Conservation (phyloP, 2,888 invertebrate genomes). For the Metellina segmentata region DNA sequence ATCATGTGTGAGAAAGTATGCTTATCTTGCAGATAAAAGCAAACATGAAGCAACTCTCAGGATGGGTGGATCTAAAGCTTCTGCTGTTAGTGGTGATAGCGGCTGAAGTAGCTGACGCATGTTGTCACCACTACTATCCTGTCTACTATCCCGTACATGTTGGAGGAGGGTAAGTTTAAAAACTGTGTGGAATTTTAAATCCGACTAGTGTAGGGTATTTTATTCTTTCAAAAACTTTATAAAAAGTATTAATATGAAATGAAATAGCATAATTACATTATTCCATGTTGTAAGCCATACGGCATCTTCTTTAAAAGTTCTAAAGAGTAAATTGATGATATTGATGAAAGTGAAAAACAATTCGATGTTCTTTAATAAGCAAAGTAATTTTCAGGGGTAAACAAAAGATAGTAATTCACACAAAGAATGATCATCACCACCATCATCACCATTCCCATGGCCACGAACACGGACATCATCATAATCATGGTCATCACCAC, state of each 20-base stretch:
- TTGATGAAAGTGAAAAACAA: too few relatives aligned
- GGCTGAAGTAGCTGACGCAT: conserved; percentile 17
- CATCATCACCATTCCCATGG: conserved; percentile 61
- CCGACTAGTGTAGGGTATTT: background rate
- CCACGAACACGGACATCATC: conserved; percentile 9
- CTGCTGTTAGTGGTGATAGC: conserved; percentile 26
- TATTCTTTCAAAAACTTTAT: background rate
- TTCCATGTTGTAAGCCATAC: too few relatives aligned
- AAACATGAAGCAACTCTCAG: background rate
- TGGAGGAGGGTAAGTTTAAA: conserved; percentile 62
- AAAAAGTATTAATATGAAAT: too few relatives aligned
- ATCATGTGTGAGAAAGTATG: background rate
- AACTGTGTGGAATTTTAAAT: background rate
- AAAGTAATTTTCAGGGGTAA: conserved; percentile 22
- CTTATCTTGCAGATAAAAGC: background rate
- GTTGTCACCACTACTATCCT: conserved; percentile 67
- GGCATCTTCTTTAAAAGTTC: too few relatives aligned
- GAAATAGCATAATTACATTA: too few relatives aligned
- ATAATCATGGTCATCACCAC: conserved; percentile 33
- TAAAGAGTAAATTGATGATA: too few relatives aligned
- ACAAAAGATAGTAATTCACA: conserved; percentile 58
- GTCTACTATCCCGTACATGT: conserved; percentile 70
- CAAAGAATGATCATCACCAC: conserved; percentile 62
- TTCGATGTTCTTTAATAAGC: too few relatives aligned
- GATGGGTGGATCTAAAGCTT: conserved; percentile 58